Evolutionary conservation across 2,888 invertebrate species (phyloP), one percentile per base, ranked within the genome.

Genomic region (Acronicta leporina): DNA sequence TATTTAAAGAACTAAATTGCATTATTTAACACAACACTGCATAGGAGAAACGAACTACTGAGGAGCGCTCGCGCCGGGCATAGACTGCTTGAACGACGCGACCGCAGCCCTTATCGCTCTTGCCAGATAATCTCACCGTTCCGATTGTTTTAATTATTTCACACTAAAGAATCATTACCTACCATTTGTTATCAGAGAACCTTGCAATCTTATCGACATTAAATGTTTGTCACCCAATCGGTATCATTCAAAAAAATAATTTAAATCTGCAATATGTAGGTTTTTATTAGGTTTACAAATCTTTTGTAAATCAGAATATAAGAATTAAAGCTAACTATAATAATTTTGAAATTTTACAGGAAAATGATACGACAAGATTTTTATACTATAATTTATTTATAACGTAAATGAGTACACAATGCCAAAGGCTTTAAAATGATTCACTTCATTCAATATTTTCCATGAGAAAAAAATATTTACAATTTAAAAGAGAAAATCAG

Each of bases 401-500:
- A 94, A 94, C 94, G 92, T 94, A 94, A 95, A 95, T 95, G 95
- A 95, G 95, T 95, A 95, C 94, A 95, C 92, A 92, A 92, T 89
- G 94, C 93, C 94, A 92, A 89, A 92, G 94, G 93, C 94, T 92
- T 92, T 86, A 81, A 92, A 92, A 93, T 92, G 92, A 92, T 93
- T 92, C 87, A 92, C 87, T 92, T 92, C 92, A 93, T 92, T 92
- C 87, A 91, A 92, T 91, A 91, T 87, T 92, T 89, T 79, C 64
- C 87, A 91, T 88, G 91, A 87, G 86, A 92, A 92, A 92, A 91
- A 89, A 87, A 86, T 94, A 93, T 94, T 91, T 94, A 93, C 93
- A 94, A 87, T 92, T 79, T 64, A 89, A 91, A 87, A 87, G 87
- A 89, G 86, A 90, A 89, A 91, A 92, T 92, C 90, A 92, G 90